Base-by-base conservation (phyloP, 2,113 vertebrate species). In the Illadopsis cleaveri region DNA sequence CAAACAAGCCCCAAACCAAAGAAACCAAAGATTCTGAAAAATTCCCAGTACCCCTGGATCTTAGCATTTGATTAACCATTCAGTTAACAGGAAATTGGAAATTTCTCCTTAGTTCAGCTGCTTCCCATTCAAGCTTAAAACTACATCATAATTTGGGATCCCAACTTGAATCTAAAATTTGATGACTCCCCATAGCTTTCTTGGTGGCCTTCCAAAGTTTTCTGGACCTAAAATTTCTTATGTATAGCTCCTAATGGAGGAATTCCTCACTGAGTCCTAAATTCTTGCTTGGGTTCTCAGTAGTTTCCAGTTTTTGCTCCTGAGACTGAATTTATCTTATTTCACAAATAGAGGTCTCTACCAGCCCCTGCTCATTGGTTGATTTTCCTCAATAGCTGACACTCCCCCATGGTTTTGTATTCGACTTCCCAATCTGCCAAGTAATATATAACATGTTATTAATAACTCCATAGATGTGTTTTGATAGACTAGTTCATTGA, bases 371-470 rank as follows among this genome's bases (percentile, higher is more conserved):
- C 65, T 95, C 64, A 66, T 57, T 91, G 82, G 70, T 44, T 84
- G 69, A 27, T 80, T 91, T 90, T 90, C 66, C 81, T 79, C 62
- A 76, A 88, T 24, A 81, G 38, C 66, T 62, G 62, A 88, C 78
- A 85, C 78, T 88, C 45, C 78, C 38, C 28, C 58, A 20, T 56
- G 62, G 42, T 77, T 94, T 82, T 77, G 40, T 72, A 60, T 45
- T 93, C 37, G 92, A 10, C 38, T 90, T 90, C 66, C 66, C 58
- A 82, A 73, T 38, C 87, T 91, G 77, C 78, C 94, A 89, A 84
- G 33, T 82, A 82, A 85, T 85, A 50, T 42, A 73, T 22, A 72
- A 15, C 61, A 69, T 72, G 53, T 44, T 76, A 77, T 82, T 89
- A 38, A 31, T 80, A 82, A 80, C 38, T 87, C 33, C 50, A 47